Evolutionary conservation across 2,113 vertebrate genomes (phyloP), one percentile per base, ranked within the genome.

Genomic region (Eretmochelys imbricata): DNA sequence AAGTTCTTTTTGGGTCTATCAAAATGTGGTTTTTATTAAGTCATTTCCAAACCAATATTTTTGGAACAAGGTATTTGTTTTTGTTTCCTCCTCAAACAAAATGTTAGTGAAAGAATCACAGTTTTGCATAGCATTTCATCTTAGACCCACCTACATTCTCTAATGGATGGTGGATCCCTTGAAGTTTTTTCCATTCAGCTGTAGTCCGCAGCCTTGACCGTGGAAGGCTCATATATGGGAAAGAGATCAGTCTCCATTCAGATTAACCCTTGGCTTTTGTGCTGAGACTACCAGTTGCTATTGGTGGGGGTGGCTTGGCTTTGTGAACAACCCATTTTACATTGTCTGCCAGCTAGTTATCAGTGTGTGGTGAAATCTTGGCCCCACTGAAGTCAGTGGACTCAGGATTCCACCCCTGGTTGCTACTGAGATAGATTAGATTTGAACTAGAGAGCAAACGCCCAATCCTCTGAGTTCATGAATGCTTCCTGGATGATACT

Each of bases 401-500:
- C 31, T 69, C 62, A 69, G 59, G 29, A 35, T 62, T 62, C 35
- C 59, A 62, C 29, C 13, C 59, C 29, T 62, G 57, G 57, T 62
- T n/a, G 65, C 82, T 20, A 4, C 1, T 83, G 51, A 93, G 91
- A 93, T 88, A 90, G 80, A 51, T 12, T 87, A 7, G 27, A 89
- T 90, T 96, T 95, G 79, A 87, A 89, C 84, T n/a, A 31, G 69
- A 62, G 82, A 79, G 83, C 10, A 75, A 42, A 90, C 89, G 75
- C 75, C 38, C 11, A 6, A 29, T 48, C 7, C 75, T 48, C 25
- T 46, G 25, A 78, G 14, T 13, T 90, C 35, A 90, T 49, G 59
- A 93, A 91, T 4, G 0, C 25, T 65, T 1, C 46, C 0, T 1
- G 85, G 20, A 55, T 53, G 72, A 27, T 83, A 0, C 0, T 53